Conservation (phyloP, 1,140 invertebrate genomes). For the Magallana gigas region DNA sequence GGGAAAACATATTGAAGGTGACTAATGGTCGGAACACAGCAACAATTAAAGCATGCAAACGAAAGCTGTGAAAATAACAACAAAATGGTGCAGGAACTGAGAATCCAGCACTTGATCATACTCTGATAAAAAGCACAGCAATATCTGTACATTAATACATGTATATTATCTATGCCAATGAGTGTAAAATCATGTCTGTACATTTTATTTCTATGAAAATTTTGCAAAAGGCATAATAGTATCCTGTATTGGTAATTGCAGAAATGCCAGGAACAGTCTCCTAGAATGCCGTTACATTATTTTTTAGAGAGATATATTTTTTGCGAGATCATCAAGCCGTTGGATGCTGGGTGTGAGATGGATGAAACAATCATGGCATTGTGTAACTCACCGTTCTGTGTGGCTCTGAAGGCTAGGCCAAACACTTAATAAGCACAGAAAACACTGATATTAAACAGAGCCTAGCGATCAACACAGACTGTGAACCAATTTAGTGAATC, state of each 20-base stretch:
- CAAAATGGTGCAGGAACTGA: neutral
- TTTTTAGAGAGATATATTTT: too few relatives aligned
- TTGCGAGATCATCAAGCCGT: neutral
- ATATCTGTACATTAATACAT: neutral
- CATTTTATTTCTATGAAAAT: too few relatives aligned
- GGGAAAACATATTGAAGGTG: neutral
- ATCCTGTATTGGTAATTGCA: too few relatives aligned
- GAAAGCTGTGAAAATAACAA: constrained; percentile 6
- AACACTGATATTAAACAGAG: neutral
- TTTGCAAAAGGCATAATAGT: too few relatives aligned
- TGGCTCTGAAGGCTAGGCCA: constrained; percentile 6
- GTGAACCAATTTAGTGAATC: too few relatives aligned
- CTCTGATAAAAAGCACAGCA: neutral
- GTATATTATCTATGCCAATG: too few relatives aligned
- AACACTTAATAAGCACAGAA: constrained; percentile 29
- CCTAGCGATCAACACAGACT: neutral
- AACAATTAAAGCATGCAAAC: constrained; percentile 9
- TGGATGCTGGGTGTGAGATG: neutral
- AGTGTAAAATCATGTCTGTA: too few relatives aligned
- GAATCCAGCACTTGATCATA: neutral
- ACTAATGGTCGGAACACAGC: neutral
- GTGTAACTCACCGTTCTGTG: constrained; percentile 5
- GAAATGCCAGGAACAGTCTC: too few relatives aligned
- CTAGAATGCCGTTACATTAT: too few relatives aligned
- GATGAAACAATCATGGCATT: neutral